These are phyloP conservation scores for Ametastegia equiseti DNA, from an alignment of 2,888 invertebrate genomes.

Conservation along the genomic window DNA sequence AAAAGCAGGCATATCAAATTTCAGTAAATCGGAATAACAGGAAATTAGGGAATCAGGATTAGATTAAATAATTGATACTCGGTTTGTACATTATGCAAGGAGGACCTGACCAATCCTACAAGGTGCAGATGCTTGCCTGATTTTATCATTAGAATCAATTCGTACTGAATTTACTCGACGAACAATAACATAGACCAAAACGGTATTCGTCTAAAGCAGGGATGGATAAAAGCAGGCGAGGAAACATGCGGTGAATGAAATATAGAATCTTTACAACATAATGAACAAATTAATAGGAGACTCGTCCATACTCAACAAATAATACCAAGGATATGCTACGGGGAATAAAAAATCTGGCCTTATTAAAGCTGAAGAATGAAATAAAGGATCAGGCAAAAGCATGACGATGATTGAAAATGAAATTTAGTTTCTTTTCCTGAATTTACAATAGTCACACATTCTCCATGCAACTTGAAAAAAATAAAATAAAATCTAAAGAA, in stretches of 20 bases:
- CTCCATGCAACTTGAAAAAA: constrained; percentile 12
- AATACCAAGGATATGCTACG: background rate
- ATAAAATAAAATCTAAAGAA: background rate
- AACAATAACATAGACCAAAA: background rate
- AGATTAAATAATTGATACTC: background rate
- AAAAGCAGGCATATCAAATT: background rate
- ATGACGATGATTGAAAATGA: background rate
- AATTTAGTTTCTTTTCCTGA: background rate
- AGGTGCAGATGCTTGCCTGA: background rate
- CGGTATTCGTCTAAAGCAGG: background rate
- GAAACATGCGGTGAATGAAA: constrained; percentile 5
- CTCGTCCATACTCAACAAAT: background rate
- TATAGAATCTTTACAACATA: background rate
- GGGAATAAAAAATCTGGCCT: background rate
- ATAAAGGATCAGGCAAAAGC: background rate
- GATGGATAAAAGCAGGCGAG: background rate
- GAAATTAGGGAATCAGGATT: constrained; percentile 1
- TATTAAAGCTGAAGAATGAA: background rate
- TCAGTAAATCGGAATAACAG: background rate
- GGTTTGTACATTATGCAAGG: too few species aligned
- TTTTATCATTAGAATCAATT: background rate
- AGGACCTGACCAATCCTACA: background rate
- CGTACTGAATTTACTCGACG: background rate
- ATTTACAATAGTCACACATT: constrained; percentile 29
- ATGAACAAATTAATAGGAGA: too few species aligned